phyloP scores from a whole-genome alignment of 2,797 vertebrate species.

The Menidia menidia region DNA sequence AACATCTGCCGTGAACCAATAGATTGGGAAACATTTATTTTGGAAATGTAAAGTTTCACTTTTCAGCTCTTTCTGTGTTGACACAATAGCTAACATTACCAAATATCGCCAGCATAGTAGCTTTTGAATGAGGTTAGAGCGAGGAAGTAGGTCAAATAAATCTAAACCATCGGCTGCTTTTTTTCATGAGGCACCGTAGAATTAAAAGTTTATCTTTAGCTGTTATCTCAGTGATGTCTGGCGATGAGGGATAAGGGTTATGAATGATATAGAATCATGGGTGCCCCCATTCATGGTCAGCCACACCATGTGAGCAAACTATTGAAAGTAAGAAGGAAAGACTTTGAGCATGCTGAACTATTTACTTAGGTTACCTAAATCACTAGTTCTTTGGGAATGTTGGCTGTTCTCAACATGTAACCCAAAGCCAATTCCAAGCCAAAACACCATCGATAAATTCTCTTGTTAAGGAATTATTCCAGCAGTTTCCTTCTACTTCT shows the following conservation, averaged over 20 bases:
- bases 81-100: constrained; percentile 28
- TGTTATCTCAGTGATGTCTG: not conserved
- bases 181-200: too few relatives aligned
- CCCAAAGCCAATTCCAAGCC: not conserved
- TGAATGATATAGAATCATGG: too few relatives aligned
- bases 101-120: constrained; percentile 23
- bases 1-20: constrained; percentile 38
- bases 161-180: not conserved
- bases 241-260: too few relatives aligned
- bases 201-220: not conserved
- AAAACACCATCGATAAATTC: not conserved
- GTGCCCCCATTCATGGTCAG: not conserved
- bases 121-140: constrained; percentile 26
- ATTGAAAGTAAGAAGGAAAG: not conserved
- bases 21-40: constrained; percentile 55
- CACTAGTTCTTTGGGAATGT: not conserved
- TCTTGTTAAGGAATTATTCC: not conserved
- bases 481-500: too few relatives aligned
- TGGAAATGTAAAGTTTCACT: constrained; percentile 43
- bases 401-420: not conserved
- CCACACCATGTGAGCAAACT: not conserved
- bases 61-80: constrained; percentile 26
- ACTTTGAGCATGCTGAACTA: not conserved
- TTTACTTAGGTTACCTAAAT: not conserved
- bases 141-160: constrained; percentile 9